Base-by-base conservation (phyloP, 2,797 vertebrate species). In the Hyperoplus lanceolatus region DNA sequence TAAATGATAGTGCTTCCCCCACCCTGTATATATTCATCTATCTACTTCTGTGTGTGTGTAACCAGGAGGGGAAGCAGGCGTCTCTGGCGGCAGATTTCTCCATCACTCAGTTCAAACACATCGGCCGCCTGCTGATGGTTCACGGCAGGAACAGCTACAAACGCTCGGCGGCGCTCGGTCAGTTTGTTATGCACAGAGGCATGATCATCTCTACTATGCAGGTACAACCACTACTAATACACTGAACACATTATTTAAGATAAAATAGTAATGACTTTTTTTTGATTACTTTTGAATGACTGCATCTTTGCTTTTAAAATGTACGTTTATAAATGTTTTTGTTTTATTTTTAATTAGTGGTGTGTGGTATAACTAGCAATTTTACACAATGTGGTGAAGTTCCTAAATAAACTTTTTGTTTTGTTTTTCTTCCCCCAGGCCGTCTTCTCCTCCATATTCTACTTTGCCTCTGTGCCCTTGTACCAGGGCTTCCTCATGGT, bases 401-500 rank as follows among this genome's bases (percentile, higher is more conserved):
- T 60, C 12, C 7, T 15, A 18, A 49, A 55, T 59, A 38, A 1
- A 70, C 61, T 57, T 65, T 5, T 13, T 71, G n/a, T 49, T 60
- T 54, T 54, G 68, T 49, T 65, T 69, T 45, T 88, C 75, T 18
- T 49, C 87, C 78, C 77, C 83, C 81, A 99, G 98, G 98, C 98
- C 2, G 97, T 99, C 36, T 99, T 99, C 91, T 99, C 98, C 45
- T 99, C 98, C 13, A 93, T 99, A 80, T 99, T 99, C 96, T 99
- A 96, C 93, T 99, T 99, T 74, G 98, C 98, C 16, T 99, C 98
- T 0, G 97, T 99, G 80, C 97, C 98, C 18, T 92, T 99, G 90
- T 99, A 99, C 95, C 98, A 99, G 94, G 98, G 98, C 38, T 99
- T 99, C 94, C 97, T 99, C 91, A 99, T 99, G 98, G 98, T 99